These are phyloP conservation scores for Noturus placidus DNA, from an alignment of 2,113 vertebrate genomes.

Conservation along the genomic window DNA sequence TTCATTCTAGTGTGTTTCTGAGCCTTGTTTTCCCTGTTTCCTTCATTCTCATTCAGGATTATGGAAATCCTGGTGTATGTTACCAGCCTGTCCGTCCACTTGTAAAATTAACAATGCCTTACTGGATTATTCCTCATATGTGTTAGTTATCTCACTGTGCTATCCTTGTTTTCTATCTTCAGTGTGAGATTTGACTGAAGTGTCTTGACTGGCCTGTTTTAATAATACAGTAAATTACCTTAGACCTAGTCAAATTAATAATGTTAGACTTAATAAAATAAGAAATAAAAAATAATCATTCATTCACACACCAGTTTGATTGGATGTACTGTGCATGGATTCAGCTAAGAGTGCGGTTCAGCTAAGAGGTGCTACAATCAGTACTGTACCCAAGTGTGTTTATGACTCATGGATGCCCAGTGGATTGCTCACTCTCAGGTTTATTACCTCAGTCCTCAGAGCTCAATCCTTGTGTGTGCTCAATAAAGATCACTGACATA, in stretches of 20 bases:
- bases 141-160: not conserved
- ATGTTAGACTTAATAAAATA: not conserved
- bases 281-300: not conserved
- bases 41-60: not conserved
- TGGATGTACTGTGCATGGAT: not conserved
- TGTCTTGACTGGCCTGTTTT: not conserved
- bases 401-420: not conserved
- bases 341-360: not conserved
- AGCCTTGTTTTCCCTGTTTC: not conserved
- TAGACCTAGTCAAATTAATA: not conserved
- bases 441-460: slow-evolving; percentile 19
- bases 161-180: not conserved
- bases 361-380: not conserved
- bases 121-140: not conserved
- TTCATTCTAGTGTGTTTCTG: not conserved
- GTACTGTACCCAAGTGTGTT: not conserved
- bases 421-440: not conserved
- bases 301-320: not conserved
- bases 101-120: not conserved
- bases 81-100: not conserved
- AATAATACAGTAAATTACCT: not conserved
- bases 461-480: not conserved
- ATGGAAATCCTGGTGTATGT: not conserved
- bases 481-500: not conserved
- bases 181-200: not conserved